A percentile compares a stretch with the other conserved stretches of the same genome.
Conservation (phyloP, 2,888 invertebrate genomes). For the Lycocerus yunnanus region DNA sequence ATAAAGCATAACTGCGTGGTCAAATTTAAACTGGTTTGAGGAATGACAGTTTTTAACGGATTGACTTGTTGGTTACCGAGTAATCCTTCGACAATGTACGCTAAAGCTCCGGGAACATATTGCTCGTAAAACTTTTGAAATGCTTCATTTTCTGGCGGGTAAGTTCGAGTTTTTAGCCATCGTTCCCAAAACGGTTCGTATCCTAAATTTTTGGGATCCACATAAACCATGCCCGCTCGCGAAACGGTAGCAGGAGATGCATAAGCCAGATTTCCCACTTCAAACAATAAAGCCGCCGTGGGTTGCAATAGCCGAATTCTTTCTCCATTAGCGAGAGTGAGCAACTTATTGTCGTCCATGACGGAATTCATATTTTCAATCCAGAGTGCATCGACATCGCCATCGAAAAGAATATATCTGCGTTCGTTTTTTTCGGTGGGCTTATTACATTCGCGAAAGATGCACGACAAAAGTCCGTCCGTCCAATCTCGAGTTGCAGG, state of each 20-base stretch:
- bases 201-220: slow-evolving; percentile 89
- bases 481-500: slow-evolving; percentile 90
- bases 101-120: slow-evolving; percentile 73
- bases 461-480: slow-evolving; percentile 87
- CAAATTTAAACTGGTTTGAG: slow-evolving; percentile 86
- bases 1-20: slow-evolving; percentile 82
- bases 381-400: slow-evolving; percentile 93
- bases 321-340: slow-evolving; percentile 91
- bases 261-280: slow-evolving; percentile 86
- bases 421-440: slow-evolving; percentile 74
- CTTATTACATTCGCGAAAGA: slow-evolving; percentile 89
- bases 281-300: slow-evolving; percentile 83
- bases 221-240: slow-evolving; percentile 91
- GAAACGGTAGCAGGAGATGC: slow-evolving; percentile 94
- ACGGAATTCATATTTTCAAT: slow-evolving; percentile 98
- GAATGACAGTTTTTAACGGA: slow-evolving; percentile 80
- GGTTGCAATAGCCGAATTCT: slow-evolving; percentile 81
- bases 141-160: slow-evolving; percentile 53
- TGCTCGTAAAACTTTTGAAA: slow-evolving; percentile 69
- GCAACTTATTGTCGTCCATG: slow-evolving; percentile 91
- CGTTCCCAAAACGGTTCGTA: slow-evolving; percentile 85
- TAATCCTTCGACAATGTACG: slow-evolving; percentile 72
- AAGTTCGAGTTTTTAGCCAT: slow-evolving; percentile 69
- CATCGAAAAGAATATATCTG: slow-evolving; percentile 88
- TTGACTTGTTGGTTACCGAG: slow-evolving; percentile 72